phyloP scores from a whole-genome alignment of 2,113 vertebrate genomes.

The Myotis brandtii region DNA sequence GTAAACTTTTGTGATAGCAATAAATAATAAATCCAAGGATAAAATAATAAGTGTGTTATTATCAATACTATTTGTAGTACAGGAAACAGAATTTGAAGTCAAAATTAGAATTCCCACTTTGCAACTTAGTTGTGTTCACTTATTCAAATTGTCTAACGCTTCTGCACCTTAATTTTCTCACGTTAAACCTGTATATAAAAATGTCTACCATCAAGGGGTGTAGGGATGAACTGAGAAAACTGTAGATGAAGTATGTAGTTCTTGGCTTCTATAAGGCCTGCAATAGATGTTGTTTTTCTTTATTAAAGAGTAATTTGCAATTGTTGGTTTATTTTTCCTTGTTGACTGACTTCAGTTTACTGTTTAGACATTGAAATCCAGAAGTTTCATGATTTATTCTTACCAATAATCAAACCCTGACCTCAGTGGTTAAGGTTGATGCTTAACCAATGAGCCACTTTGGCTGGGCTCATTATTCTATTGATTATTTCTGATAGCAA shows the following conservation, averaged over 20 bases:
- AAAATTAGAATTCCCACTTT: not conserved
- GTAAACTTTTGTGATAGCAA: not conserved
- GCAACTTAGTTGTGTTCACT: not conserved
- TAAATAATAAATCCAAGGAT: not conserved
- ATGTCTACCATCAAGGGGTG: not conserved
- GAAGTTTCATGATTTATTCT: not conserved
- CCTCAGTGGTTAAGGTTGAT: too few relatives aligned
- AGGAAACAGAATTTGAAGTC: not conserved
- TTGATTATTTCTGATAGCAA: conserved; percentile 20
- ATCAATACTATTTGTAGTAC: not conserved
- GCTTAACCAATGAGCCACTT: too few relatives aligned
- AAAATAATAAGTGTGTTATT: not conserved
- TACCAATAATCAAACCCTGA: not conserved
- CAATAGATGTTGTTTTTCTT: not conserved
- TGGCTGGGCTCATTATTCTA: not conserved
- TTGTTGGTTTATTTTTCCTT: conserved; percentile 5
- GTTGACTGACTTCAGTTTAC: not conserved
- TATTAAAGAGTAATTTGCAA: not conserved
- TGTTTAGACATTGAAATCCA: not conserved
- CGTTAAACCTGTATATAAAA: not conserved
- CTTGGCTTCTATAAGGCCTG: not conserved
- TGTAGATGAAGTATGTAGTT: not conserved
- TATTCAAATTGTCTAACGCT: not conserved
- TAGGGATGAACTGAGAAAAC: not conserved
- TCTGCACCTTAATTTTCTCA: not conserved